A percentile compares a stretch with the other conserved stretches of the same genome.
Evolutionary conservation across 2,113 vertebrate genomes (phyloP).

Genomic region (Uropsilus gracilis): DNA sequence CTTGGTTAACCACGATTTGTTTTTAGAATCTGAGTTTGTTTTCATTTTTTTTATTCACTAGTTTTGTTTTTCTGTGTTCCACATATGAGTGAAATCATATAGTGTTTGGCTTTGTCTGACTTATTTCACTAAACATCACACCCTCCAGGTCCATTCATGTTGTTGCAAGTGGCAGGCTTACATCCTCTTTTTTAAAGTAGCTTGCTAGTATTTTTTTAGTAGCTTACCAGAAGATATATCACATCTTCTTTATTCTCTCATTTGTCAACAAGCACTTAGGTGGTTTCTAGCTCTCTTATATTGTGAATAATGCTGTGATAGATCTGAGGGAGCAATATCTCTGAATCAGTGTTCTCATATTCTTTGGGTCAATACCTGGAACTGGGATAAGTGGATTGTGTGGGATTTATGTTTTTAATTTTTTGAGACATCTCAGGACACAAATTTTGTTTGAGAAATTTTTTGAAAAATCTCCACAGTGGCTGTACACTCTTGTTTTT

Average conservation of each 20-base stretch:
- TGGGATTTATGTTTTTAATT: background rate
- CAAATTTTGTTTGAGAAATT: too few species aligned
- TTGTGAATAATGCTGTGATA: too few species aligned
- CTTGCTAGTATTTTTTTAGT: background rate
- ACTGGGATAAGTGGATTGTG: background rate
- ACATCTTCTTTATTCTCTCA: background rate
- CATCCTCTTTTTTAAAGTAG: background rate
- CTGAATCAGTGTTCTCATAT: background rate
- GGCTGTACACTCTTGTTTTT: background rate
- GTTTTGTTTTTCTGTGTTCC: background rate
- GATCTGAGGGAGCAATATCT: background rate
- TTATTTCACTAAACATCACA: background rate
- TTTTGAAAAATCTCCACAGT: background rate
- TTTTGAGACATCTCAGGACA: background rate
- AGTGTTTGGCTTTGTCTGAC: background rate
- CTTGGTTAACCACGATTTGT: background rate
- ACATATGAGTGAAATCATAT: background rate
- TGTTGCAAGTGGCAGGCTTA: background rate
- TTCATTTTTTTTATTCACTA: background rate
- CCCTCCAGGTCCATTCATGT: background rate
- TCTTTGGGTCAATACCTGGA: background rate
- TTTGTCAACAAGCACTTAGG: background rate
- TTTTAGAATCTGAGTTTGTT: background rate
- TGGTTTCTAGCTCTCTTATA: background rate
- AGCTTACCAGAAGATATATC: too few species aligned